phyloP scores from a whole-genome alignment of 2,113 vertebrate genomes.

The Micromys minutus region DNA sequence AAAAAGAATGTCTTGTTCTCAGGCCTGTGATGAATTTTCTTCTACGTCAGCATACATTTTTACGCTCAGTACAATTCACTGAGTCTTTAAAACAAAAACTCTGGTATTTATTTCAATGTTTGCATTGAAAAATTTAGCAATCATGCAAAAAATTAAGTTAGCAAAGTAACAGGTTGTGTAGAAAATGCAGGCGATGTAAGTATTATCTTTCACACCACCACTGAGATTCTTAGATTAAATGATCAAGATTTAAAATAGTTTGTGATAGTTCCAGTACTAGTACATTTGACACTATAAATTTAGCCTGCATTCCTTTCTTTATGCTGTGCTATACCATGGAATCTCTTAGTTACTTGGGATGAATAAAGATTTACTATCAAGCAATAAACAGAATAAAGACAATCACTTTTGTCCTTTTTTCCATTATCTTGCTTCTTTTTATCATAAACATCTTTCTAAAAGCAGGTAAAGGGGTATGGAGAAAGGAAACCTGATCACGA shows the following conservation, averaged over 20 bases:
- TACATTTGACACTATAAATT: neutral
- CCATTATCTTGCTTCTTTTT: neutral
- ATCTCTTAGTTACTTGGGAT: neutral
- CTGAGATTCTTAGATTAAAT: neutral
- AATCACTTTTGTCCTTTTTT: neutral
- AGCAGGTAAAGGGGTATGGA: neutral
- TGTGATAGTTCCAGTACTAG: neutral
- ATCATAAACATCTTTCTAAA: neutral
- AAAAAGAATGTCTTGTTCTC: neutral
- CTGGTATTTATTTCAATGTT: conserved; percentile 26
- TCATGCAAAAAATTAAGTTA: conserved; percentile 41
- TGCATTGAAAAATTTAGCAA: conserved; percentile 21
- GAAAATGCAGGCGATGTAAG: conserved; percentile 11
- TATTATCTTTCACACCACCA: neutral
- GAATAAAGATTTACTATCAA: neutral
- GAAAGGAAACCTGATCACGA: neutral
- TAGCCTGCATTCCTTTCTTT: conserved; percentile 27
- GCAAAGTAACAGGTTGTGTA: neutral
- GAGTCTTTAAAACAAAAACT: neutral
- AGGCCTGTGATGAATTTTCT: neutral
- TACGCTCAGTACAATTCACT: neutral
- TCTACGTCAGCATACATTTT: conserved; percentile 30
- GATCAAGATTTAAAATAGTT: neutral
- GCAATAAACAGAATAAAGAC: neutral
- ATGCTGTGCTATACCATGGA: neutral